Percentiles rank a stretch among this genome's conserved stretches.
Conservation (phyloP, 2,888 invertebrate genomes). For the Timandra comae region DNA sequence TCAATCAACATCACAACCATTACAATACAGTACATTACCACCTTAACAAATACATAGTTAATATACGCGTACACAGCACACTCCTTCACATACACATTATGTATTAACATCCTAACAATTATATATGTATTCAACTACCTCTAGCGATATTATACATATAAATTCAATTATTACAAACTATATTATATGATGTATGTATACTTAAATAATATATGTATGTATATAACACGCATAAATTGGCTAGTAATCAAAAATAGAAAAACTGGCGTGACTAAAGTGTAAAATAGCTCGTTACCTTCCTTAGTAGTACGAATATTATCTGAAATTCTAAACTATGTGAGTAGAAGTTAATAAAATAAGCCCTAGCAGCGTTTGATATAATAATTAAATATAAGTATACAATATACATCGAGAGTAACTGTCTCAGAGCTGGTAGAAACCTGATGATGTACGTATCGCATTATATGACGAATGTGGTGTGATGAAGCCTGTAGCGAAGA, state of each 20-base stretch:
- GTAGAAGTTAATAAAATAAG: constrained; percentile 50
- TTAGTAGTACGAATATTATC: constrained; percentile 45
- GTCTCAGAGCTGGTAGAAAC: constrained; percentile 20
- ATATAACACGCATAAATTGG: constrained; percentile 48
- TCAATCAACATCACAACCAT: constrained; percentile 62
- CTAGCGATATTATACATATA: constrained; percentile 36
- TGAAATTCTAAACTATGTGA: constrained; percentile 60
- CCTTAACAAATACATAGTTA: constrained; percentile 52
- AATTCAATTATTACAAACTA: constrained; percentile 35
- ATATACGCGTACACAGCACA: constrained; percentile 46
- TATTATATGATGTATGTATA: constrained; percentile 28
- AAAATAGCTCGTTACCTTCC: constrained; percentile 50
- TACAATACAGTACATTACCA: constrained; percentile 29
- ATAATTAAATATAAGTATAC: constrained; percentile 32
- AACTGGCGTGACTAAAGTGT: constrained; percentile 56
- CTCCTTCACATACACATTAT: constrained; percentile 32
- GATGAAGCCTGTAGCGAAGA: constrained; percentile 42
- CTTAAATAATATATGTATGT: constrained; percentile 39
- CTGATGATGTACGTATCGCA: constrained; percentile 21
- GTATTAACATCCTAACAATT: constrained; percentile 17
- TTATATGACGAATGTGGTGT: constrained; percentile 34
- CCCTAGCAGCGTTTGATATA: constrained; percentile 49
- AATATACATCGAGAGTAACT: constrained; percentile 38
- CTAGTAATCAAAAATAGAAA: constrained; percentile 57
- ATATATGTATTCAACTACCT: too few relatives aligned